Conservation (phyloP, 2,888 invertebrate genomes). For the Tiliacea citrago region DNA sequence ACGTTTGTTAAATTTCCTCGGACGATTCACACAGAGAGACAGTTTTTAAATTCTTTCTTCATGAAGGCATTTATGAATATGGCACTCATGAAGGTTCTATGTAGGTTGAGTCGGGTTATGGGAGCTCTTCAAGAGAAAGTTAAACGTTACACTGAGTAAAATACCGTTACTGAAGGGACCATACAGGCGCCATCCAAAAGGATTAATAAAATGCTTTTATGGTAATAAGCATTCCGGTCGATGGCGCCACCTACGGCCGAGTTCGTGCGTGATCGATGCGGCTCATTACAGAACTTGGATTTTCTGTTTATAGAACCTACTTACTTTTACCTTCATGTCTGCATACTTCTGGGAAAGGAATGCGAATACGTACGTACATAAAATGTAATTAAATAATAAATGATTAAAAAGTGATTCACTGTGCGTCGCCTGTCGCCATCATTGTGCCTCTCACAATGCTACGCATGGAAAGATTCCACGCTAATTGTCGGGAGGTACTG, state of each 20-base stretch:
- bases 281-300: slow-evolving; percentile 57
- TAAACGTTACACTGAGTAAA: slow-evolving; percentile 1
- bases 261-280: slow-evolving; percentile 69
- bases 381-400: slow-evolving; percentile 44
- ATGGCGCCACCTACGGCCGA: slow-evolving; percentile 74
- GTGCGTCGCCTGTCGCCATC: slow-evolving; percentile 11
- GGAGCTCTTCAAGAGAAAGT: slow-evolving; percentile 14
- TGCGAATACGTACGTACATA: slow-evolving; percentile 32
- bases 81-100: not conserved
- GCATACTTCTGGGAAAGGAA: slow-evolving; percentile 54
- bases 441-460: slow-evolving; percentile 31
- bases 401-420: slow-evolving; percentile 40
- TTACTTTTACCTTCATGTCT: slow-evolving; percentile 62
- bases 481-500: slow-evolving; percentile 16
- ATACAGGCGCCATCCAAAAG: slow-evolving; percentile 53
- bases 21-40: not conserved
- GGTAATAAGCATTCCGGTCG: slow-evolving; percentile 69
- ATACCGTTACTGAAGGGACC: slow-evolving; percentile 39
- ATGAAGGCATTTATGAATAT: slow-evolving; percentile 7
- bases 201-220: slow-evolving; percentile 64
- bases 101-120: slow-evolving; percentile 1
- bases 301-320: slow-evolving; percentile 41
- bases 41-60: slow-evolving; percentile 11
- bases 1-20: slow-evolving; percentile 21
- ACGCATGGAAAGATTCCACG: slow-evolving; percentile 42